phyloP scores from a whole-genome alignment of 1,140 invertebrate species.

The Drosophila setifemur region DNA sequence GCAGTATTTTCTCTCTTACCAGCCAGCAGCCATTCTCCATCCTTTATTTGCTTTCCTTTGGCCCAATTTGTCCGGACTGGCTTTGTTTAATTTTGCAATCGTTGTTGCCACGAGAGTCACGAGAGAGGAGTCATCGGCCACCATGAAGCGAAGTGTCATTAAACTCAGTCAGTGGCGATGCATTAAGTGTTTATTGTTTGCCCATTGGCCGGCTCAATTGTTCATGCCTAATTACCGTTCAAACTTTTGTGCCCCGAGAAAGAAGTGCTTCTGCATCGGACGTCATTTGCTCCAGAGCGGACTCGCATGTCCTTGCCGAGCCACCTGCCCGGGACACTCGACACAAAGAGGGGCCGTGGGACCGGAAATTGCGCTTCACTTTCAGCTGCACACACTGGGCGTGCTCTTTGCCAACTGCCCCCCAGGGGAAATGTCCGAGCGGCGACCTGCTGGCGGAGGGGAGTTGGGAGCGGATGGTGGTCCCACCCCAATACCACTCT shows the following conservation, averaged over 20 bases:
- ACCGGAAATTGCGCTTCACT: constrained; percentile 50
- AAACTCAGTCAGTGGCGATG: constrained; percentile 50
- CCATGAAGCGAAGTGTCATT: constrained; percentile 44
- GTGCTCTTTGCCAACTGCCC: not conserved
- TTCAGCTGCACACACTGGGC: constrained; percentile 32
- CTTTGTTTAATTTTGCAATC: constrained; percentile 56
- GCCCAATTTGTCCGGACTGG: constrained; percentile 33
- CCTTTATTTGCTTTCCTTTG: constrained; percentile 22
- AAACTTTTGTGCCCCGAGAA: constrained; percentile 10
- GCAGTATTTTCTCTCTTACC: not conserved
- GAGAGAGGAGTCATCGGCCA: constrained; percentile 35
- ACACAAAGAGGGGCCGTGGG: constrained; percentile 1
- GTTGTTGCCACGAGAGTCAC: constrained; percentile 5
- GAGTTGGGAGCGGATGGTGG: too few relatives aligned
- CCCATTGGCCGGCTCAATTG: constrained; percentile 35
- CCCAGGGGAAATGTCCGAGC: not conserved
- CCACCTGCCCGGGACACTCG: not conserved
- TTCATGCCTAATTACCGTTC: constrained; percentile 44
- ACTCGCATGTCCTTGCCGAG: not conserved
- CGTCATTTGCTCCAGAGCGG: not conserved
- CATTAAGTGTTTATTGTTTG: constrained; percentile 51
- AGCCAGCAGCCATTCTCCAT: not conserved
- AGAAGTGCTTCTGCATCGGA: not conserved
- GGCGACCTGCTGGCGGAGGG: constrained; percentile 9
- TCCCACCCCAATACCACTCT: not conserved